Evolutionary conservation across 2,113 vertebrate genomes (phyloP).

Genomic region (Tychaedon coryphoeus): DNA sequence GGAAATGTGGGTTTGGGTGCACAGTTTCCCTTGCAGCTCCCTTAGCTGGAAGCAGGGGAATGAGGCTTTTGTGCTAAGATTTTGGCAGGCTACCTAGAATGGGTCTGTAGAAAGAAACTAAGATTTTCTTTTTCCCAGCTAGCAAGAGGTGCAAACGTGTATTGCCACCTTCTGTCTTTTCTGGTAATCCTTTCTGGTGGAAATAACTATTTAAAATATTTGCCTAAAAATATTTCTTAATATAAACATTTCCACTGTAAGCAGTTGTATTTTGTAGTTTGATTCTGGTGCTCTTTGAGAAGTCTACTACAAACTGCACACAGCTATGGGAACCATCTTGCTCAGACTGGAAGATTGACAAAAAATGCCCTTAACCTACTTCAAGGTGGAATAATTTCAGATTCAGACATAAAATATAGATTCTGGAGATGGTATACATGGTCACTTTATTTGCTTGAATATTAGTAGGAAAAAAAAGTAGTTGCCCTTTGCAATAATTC

Average conservation of each 20-base stretch:
- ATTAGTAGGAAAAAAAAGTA: background rate
- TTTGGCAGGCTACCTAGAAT: background rate
- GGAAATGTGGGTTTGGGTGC: background rate
- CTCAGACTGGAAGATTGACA: background rate
- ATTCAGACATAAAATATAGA: background rate
- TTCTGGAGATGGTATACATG: background rate
- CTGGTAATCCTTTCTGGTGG: background rate
- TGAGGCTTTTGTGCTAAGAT: background rate
- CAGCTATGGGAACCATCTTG: background rate
- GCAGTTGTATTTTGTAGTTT: background rate
- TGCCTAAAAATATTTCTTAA: background rate
- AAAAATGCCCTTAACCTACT: background rate
- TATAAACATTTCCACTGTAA: background rate
- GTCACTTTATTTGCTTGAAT: background rate
- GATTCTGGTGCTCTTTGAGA: background rate
- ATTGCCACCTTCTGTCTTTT: background rate
- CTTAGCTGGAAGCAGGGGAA: background rate
- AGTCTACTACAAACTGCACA: background rate
- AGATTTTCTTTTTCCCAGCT: background rate
- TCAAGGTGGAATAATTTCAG: background rate
- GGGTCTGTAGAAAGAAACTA: background rate
- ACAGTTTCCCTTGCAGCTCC: background rate
- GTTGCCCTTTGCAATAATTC: background rate
- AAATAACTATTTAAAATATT: background rate
- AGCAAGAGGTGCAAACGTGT: background rate